phyloP scores from a whole-genome alignment of 2,888 invertebrate genomes.

The Calameuta idolon region DNA sequence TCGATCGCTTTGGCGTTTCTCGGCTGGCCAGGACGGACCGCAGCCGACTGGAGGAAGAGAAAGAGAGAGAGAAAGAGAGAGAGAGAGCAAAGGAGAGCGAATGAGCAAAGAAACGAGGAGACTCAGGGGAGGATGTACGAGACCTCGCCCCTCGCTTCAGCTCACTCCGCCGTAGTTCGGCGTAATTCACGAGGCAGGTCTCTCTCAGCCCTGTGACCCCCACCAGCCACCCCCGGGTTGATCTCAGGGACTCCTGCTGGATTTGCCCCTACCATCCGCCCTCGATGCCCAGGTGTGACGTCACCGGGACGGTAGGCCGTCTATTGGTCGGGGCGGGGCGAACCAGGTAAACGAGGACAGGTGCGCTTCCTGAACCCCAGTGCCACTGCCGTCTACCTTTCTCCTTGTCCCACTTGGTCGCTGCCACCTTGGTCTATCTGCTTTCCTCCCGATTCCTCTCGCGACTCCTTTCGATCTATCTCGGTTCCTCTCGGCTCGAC shows the following conservation, averaged over 20 bases:
- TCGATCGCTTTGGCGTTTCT: conserved; percentile 33
- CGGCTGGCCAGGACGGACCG: conserved; percentile 26
- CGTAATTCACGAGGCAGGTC: conserved; percentile 69
- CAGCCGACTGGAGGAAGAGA: conserved; percentile 24
- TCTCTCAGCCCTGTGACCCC: conserved; percentile 69
- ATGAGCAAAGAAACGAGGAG: too few species aligned
- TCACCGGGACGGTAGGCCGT: conserved; percentile 41
- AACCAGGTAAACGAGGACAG: conserved; percentile 57
- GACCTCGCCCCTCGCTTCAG: conserved; percentile 53
- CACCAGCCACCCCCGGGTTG: conserved; percentile 47
- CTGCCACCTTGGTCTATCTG: conserved; percentile 18
- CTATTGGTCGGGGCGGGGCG: conserved; percentile 64
- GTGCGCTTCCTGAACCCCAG: conserved; percentile 44
- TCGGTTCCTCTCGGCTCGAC: background rate
- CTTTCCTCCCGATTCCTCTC: conserved; percentile 12
- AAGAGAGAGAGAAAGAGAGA: too few species aligned
- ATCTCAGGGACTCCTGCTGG: conserved; percentile 23
- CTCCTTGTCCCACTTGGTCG: conserved; percentile 27
- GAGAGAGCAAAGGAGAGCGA: conserved; percentile 52
- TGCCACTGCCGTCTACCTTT: conserved; percentile 17
- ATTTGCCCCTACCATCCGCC: conserved; percentile 38
- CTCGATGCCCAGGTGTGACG: conserved; percentile 46
- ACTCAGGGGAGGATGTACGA: conserved; percentile 12
- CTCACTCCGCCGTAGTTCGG: conserved; percentile 38
- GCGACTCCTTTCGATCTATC: background rate